Percentiles rank a stretch among this genome's conserved stretches.
Evolutionary conservation across 2,888 invertebrate species (phyloP).

Genomic region (Nudaria mundana): DNA sequence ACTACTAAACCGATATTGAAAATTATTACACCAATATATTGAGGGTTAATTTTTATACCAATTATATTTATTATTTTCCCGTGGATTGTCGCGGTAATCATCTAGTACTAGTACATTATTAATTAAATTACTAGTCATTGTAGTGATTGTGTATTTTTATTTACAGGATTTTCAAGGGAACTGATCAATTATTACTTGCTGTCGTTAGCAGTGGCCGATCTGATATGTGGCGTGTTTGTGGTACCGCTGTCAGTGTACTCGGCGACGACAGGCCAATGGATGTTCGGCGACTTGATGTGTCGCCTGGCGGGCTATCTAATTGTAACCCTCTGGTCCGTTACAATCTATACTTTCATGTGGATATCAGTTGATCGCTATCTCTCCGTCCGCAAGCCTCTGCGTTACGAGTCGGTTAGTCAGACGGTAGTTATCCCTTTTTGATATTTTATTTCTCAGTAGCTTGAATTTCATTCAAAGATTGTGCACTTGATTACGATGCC

Average conservation of each 20-base stretch:
- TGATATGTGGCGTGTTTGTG: conserved; percentile 93
- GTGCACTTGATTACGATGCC: no score
- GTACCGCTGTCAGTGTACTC: conserved; percentile 97
- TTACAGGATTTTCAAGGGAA: conserved; percentile 91
- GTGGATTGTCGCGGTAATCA: no score
- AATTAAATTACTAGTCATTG: no score
- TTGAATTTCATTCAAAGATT: conserved; percentile 25
- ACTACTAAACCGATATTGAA: no score
- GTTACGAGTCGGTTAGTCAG: conserved; percentile 94
- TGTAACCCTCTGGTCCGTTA: conserved; percentile 96
- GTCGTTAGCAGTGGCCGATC: conserved; percentile 96
- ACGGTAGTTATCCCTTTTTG: conserved; percentile 62
- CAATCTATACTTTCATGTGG: conserved; percentile 99
- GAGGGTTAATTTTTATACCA: no score
- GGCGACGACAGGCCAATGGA: conserved; percentile 85
- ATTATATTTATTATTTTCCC: no score
- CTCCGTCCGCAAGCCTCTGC: conserved; percentile 94
- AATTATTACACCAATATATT: no score
- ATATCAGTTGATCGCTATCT: conserved; percentile 98
- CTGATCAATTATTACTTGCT: conserved; percentile 98
- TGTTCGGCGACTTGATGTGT: conserved; percentile 94
- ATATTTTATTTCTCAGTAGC: conserved; percentile 36
- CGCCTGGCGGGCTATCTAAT: conserved; percentile 96
- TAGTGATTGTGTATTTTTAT: no score
- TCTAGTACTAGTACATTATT: no score